Evolutionary conservation across 2,113 vertebrate genomes (phyloP), one percentile per base, ranked within the genome.

Genomic region (Ahaetulla prasina): DNA sequence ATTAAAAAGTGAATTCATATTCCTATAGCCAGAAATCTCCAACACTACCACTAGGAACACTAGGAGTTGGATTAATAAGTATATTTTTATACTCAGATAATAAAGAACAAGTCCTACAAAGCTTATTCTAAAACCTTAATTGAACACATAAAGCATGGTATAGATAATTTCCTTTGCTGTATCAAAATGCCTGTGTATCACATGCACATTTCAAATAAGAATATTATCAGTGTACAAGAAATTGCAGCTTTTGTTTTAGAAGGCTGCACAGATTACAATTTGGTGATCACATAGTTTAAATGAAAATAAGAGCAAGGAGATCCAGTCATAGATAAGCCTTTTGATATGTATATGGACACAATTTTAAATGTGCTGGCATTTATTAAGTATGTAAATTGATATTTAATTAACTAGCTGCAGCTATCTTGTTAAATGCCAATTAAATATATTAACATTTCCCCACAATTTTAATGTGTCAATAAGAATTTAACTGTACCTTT

Each of bases 361-460:
- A 96, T 93, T 95, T 96, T 95, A 93, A 94, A 96, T 95, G 91
- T 93, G 93, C 68, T 95, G 95, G 93, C 95, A 96, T 96, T 97
- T 96, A 95, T 94, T 94, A 96, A 96, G 86, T 93, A 94, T 92
- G 87, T 93, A 96, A 96, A 96, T 95, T 96, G 91, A 95, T 96
- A 96, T 92, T 90, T 96, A 97, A 96, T 97, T 97, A 97, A 96
- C 74, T 96, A 96, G 85, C 88, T 96, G 57, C 45, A 96, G 43
- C 55, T 96, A 95, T 96, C 91, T 96, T 97, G 94, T 97, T 96
- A 97, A 97, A 97, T 96, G 92, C 47, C 95, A 97, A 96, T 97
- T 98, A 97, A 96, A 91, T 93, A 30, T 93, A 96, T 96, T 97
- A 96, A 94, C 86, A 92, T 96, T 96, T 95, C 91, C 95, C 10